These are phyloP conservation scores for Adoxophyes honmai DNA, from an alignment of 1,140 invertebrate genomes.

Conservation along the genomic window DNA sequence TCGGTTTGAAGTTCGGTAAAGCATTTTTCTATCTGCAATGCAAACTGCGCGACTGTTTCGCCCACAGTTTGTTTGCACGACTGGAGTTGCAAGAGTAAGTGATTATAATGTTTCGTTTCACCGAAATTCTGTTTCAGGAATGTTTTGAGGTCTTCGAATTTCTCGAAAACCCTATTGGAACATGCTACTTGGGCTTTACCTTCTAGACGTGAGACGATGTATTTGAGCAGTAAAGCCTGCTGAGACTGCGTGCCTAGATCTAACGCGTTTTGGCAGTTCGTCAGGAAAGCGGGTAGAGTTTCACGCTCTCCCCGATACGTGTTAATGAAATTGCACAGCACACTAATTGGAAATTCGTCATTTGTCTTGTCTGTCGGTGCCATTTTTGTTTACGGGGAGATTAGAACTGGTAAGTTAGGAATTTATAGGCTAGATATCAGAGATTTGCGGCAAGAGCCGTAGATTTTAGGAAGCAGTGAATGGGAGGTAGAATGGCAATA, in stretches of 20 bases:
- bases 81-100: constrained; percentile 31
- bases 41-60: constrained; percentile 27
- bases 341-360: not conserved
- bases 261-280: constrained; percentile 16
- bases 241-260: constrained; percentile 18
- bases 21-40: constrained; percentile 22
- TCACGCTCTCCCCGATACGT: not conserved
- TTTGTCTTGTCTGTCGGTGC: too few species aligned
- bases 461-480: too few species aligned
- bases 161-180: constrained; percentile 20
- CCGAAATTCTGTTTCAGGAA: constrained; percentile 31
- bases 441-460: too few species aligned
- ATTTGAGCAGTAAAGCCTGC: constrained; percentile 22
- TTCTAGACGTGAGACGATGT: constrained; percentile 22
- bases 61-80: constrained; percentile 19
- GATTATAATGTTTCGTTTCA: constrained; percentile 29
- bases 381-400: too few species aligned
- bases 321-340: not conserved
- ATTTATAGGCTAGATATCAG: too few species aligned
- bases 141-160: constrained; percentile 21
- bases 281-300: not conserved
- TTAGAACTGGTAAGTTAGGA: too few species aligned
- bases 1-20: constrained; percentile 30
- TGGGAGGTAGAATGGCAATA: too few species aligned
- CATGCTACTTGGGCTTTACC: constrained; percentile 27